Percentiles rank a stretch among this genome's conserved stretches.
Evolutionary conservation across 2,888 invertebrate genomes (phyloP).

Genomic region (Euzophera pinguis): DNA sequence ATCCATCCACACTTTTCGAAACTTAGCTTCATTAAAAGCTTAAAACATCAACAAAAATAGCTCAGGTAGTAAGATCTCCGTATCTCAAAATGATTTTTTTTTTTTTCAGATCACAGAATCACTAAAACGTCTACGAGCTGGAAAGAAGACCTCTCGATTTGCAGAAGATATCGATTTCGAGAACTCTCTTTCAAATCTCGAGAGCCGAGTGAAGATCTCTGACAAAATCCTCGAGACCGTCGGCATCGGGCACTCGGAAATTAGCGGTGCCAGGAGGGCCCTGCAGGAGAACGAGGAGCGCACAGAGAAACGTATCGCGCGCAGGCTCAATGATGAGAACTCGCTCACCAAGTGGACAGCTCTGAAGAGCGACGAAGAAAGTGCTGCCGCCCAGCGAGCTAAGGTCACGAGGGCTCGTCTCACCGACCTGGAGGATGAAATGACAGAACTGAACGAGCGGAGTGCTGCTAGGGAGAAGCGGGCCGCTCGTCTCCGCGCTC

Average conservation of each 20-base stretch:
- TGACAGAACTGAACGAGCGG: constrained; percentile 84
- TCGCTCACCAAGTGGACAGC: constrained; percentile 83
- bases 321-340: constrained; percentile 61
- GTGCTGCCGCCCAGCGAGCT: constrained; percentile 82
- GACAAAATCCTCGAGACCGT: constrained; percentile 83
- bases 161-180: constrained; percentile 83
- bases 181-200: constrained; percentile 77
- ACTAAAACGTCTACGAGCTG: constrained; percentile 80
- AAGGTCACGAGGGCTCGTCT: constrained; percentile 83
- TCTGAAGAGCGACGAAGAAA: constrained; percentile 71
- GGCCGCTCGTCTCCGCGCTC: constrained; percentile 83
- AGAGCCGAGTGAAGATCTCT: constrained; percentile 79
- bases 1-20: no score
- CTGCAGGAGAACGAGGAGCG: constrained; percentile 70
- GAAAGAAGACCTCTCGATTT: constrained; percentile 79
- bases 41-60: no score
- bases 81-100: constrained; percentile 4
- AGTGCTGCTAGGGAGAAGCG: constrained; percentile 85
- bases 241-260: constrained; percentile 79
- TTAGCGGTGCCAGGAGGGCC: constrained; percentile 70
- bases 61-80: no score
- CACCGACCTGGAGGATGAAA: constrained; percentile 86
- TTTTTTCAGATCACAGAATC: constrained; percentile 78
- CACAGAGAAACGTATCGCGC: constrained; percentile 68
- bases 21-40: no score